Evolutionary conservation across 35 echinoderm and acorn worm species (phyloP).

Genomic region (Ophiothrix spiculata): DNA sequence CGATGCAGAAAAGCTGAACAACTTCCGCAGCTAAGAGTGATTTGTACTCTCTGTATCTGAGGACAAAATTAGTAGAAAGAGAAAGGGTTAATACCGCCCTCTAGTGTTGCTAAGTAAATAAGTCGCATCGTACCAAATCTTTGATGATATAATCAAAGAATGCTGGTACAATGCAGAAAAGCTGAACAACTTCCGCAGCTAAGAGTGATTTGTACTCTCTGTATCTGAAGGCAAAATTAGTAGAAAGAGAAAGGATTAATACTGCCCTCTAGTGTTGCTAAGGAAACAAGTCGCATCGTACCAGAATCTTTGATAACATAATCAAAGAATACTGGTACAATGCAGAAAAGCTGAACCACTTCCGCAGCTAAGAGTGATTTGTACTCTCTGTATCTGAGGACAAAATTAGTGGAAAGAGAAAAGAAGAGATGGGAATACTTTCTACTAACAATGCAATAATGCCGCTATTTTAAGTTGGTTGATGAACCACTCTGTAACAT

Average conservation of each 20-base stretch:
- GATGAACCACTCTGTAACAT: too few relatives aligned
- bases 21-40: constrained; percentile 75
- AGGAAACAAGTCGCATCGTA: constrained; percentile 51
- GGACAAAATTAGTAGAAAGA: too few relatives aligned
- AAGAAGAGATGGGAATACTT: too few relatives aligned
- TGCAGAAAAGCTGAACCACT: constrained; percentile 84
- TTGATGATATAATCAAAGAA: constrained; percentile 76
- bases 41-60: constrained; percentile 62
- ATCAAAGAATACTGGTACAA: constrained; percentile 84
- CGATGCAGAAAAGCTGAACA: constrained; percentile 87
- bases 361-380: constrained; percentile 71
- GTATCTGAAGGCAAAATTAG: constrained; percentile 52
- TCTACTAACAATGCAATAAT: too few relatives aligned
- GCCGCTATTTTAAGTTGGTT: too few relatives aligned
- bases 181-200: constrained; percentile 81
- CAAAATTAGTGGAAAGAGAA: too few relatives aligned
- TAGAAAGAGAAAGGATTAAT: too few relatives aligned
- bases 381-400: constrained; percentile 57
- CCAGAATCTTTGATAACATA: constrained; percentile 60
- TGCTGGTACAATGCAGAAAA: constrained; percentile 85
- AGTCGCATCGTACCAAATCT: constrained; percentile 55
- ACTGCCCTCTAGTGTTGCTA: too few relatives aligned
- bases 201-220: constrained; percentile 55
- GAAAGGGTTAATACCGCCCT: too few relatives aligned
- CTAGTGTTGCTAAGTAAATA: constrained; percentile 53